Conservation (phyloP, 2,888 invertebrate species). For the Pseudoips prasinana region DNA sequence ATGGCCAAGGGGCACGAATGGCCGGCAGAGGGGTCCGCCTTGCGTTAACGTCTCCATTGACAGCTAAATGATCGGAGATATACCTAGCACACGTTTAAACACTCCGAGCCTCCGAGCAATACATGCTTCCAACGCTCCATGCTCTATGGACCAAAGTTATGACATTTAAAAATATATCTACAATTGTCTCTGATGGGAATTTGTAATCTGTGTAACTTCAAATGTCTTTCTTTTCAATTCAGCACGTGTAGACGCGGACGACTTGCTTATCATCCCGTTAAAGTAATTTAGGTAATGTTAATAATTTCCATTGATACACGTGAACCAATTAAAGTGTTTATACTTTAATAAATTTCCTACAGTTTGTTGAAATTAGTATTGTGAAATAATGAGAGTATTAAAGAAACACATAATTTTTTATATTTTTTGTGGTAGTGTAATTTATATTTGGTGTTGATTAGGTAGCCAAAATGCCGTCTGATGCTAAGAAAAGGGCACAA, state of each 20-base stretch:
- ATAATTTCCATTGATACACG: slow-evolving; percentile 12
- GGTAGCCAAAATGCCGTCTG: slow-evolving; percentile 93
- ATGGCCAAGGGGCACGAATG: no score
- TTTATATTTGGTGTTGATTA: slow-evolving; percentile 36
- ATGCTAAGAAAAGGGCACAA: slow-evolving; percentile 98
- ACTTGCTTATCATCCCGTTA: slow-evolving; percentile 54
- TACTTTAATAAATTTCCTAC: no score
- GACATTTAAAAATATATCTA: no score
- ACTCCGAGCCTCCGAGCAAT: no score
- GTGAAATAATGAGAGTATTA: background rate
- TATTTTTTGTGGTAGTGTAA: slow-evolving; percentile 30
- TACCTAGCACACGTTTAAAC: no score
- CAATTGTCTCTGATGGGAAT: slow-evolving; percentile 22
- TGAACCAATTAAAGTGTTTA: slow-evolving; percentile 13
- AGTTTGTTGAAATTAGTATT: no score
- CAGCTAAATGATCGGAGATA: no score
- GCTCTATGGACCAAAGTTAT: no score
- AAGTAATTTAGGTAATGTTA: slow-evolving; percentile 51
- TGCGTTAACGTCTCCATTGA: no score
- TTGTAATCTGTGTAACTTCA: slow-evolving; percentile 26
- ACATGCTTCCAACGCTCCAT: no score
- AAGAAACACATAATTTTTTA: background rate
- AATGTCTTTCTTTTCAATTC: slow-evolving; percentile 67
- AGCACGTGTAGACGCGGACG: slow-evolving; percentile 78
- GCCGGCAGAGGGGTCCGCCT: no score